Base-by-base conservation (phyloP, 2,113 vertebrate species). In the Melospiza melodia region DNA sequence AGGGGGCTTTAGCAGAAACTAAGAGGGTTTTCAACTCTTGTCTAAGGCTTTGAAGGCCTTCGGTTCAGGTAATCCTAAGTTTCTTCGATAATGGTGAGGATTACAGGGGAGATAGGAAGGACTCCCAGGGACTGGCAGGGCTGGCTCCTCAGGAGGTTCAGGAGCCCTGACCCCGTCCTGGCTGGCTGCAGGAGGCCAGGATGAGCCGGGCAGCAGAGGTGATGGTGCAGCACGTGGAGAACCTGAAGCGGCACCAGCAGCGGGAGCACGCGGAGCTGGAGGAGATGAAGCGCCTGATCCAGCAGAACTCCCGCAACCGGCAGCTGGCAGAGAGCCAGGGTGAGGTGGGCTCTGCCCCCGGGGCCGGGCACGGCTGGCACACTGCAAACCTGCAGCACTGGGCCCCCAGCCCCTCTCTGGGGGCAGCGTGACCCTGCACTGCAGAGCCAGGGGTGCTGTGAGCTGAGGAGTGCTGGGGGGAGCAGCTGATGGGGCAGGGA, bases 181-280 rank as follows among this genome's bases (percentile, higher is more conserved):
- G 19, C 58, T 1, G 90, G 61, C 51, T 11, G 12, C 59, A 99
- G 99, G 99, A 99, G 97, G 98, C 98, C 6, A 97, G 98, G 66
- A 97, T 98, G 97, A 98, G 98, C 92, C 96, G 97, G 14, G 98
- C 98, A 0, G 97, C 98, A 4, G 98, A 98, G 91, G 98, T 99
- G 93, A 99, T 99, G 98, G 97, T 99, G 28, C 97, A 98, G 88
- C 98, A 99, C 2, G 98, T 99, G 96, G 98, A 99, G 97, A 98
- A 98, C 69, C 96, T 99, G 94, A 98, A 97, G 96, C 94, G 96
- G 48, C 97, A 96, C 28, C 98, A 98, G 30, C 46, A 96, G 84
- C 96, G 96, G 80, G 98, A 98, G 49, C 84, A 86, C 7, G 61
- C 95, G 1, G 99, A 99, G 94, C 97, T 99, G 85, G 98, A 99